Conservation (phyloP, 2,113 vertebrate genomes). For the Rhynchomys soricoides region DNA sequence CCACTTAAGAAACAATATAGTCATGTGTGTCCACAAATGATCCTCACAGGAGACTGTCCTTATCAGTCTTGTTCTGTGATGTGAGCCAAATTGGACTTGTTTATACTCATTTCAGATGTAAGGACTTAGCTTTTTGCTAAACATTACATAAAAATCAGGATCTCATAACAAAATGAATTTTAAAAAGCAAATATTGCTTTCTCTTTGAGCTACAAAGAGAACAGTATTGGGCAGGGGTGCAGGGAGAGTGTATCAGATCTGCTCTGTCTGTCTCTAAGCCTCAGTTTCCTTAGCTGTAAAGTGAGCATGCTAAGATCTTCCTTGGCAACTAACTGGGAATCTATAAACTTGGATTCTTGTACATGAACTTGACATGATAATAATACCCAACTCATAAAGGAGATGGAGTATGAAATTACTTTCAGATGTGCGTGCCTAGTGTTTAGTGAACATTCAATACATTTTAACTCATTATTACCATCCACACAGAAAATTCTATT, state of each 20-base stretch:
- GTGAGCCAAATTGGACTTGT: constrained; percentile 61
- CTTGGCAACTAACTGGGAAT: neutral
- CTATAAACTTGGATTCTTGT: neutral
- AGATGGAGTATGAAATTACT: constrained; percentile 9
- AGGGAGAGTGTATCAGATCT: neutral
- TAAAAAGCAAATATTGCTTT: constrained; percentile 48
- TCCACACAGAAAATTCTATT: neutral
- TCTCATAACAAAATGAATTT: constrained; percentile 37
- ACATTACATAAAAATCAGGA: constrained; percentile 60
- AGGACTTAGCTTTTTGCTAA: constrained; percentile 59
- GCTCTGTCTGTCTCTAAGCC: neutral
- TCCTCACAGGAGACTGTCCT: constrained; percentile 41
- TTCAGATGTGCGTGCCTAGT: neutral
- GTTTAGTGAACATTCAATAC: neutral
- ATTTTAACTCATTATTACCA: constrained; percentile 35
- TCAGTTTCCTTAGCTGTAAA: constrained; percentile 47
- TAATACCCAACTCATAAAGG: neutral
- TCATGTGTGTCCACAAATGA: constrained; percentile 73
- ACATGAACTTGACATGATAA: constrained; percentile 10
- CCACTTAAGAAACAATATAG: constrained; percentile 76
- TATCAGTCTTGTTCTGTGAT: constrained; percentile 70
- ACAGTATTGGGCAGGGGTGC: neutral
- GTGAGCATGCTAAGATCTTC: neutral
- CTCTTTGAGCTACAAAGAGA: constrained; percentile 1
- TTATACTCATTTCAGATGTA: constrained; percentile 75